A percentile compares a stretch with the other conserved stretches of the same genome.
Conservation (phyloP, 2,113 vertebrate genomes). For the Vombatus ursinus region DNA sequence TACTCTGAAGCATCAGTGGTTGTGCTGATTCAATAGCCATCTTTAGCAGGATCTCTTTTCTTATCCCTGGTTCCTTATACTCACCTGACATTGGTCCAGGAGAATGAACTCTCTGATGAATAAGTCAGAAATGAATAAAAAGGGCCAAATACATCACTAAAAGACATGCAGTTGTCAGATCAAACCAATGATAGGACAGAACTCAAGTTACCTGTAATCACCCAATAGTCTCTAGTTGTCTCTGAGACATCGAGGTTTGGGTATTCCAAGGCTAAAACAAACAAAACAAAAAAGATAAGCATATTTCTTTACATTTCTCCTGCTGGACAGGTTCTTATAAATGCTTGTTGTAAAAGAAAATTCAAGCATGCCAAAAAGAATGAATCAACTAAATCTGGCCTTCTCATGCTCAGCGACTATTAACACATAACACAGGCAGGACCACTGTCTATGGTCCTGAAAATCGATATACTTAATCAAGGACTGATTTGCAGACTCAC, state of each 20-base stretch:
- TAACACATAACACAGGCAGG: not conserved
- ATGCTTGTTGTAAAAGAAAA: not conserved
- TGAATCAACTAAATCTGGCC: constrained; percentile 12
- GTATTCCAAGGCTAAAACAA: constrained; percentile 93
- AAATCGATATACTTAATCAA: constrained; percentile 1
- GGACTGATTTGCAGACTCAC: constrained; percentile 1
- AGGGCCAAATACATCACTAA: not conserved
- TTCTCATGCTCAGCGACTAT: not conserved
- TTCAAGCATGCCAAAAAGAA: not conserved
- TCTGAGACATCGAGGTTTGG: constrained; percentile 96
- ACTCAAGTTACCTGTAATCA: constrained; percentile 92
- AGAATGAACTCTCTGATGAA: constrained; percentile 20
- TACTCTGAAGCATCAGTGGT: not conserved
- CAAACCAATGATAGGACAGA: not conserved
- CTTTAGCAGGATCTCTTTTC: not conserved
- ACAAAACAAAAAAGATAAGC: constrained; percentile 59
- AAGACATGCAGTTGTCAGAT: not conserved
- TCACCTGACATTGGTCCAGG: not conserved
- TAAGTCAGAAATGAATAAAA: constrained; percentile 29
- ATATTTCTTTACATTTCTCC: constrained; percentile 40
- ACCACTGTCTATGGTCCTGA: not conserved
- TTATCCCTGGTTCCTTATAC: not conserved
- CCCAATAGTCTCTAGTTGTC: constrained; percentile 96
- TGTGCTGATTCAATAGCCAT: not conserved
- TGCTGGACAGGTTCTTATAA: not conserved